Base-by-base conservation (phyloP, 2,797 vertebrate genomes). In the Buphagus erythrorhynchus region DNA sequence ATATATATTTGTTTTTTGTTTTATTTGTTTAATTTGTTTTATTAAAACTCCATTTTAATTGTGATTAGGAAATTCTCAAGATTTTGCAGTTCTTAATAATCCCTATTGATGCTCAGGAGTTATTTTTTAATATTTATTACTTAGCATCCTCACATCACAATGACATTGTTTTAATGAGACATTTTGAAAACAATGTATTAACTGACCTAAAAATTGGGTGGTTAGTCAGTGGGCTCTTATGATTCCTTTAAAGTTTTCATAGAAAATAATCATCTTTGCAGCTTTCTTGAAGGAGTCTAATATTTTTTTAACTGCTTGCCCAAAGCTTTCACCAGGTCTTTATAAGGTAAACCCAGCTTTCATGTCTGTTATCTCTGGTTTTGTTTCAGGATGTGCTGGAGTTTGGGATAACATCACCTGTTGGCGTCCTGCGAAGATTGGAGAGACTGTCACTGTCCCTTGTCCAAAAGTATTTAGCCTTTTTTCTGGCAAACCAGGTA, bases 371-470 rank as follows among this genome's bases (percentile, higher is more conserved):
- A 42, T 59, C 14, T 4, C 59, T 69, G 92, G 2, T 87, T 96
- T 80, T 93, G 10, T 96, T 96, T 42, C 90, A 98, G 98, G 98
- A 29, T 99, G 99, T 96, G 96, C 88, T 90, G 99, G 99, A 68
- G 21, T 95, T 7, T 99, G 99, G 99, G 99, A 99, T 98, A 99
- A 98, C 94, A 98, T 99, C 13, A 98, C 99, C 0, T 99, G 99
- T 73, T 99, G 99, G 99, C 97, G 94, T 42, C 96, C 97, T 31
- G 98, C 99, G 0, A 98, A 98, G 54, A 42, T 98, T 10, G 99
- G 99, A 68, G 98, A 99, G 90, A 99, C 98, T 0, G 96, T 99
- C 96, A 99, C 98, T 11, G 98, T 99, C 77, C 97, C 98, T 17
- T 99, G 99, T 73, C 99, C 99, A 13, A 96, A 97, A 75, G 86